Base-by-base conservation (phyloP, 2,797 vertebrate genomes). In the Peromyscus eremicus region DNA sequence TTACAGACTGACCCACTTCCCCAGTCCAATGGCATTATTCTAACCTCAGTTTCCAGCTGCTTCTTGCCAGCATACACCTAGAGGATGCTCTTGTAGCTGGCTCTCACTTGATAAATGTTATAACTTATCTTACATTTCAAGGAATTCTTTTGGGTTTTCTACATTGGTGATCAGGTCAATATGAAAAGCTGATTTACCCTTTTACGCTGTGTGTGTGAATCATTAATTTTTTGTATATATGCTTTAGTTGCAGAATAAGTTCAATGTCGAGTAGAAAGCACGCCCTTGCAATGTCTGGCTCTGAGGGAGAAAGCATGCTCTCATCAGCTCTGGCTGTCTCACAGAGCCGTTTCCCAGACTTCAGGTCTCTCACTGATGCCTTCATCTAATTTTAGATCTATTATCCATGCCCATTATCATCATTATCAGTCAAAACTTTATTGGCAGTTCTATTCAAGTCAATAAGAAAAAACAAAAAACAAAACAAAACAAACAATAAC, bases 221-320 rank as follows among this genome's bases (percentile, higher is more conserved):
- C 55, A 32, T 46, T 82, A 1, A n/a, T 37, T 52, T 82, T 62
- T 66, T 60, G 62, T 55, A 19, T 52, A 52, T 85, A 49, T 11
- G n/a, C 12, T 70, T 32, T 3, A 52, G 73, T 34, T 43, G 37
- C 11, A 64, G 6, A n/a, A 52, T 83, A 34, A 77, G 29, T 2
- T 70, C 32, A 4, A 1, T 32, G 21, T 0, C 3, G 21, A 62
- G 17, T 12, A 57, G 46, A 80, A 85, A 84, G 55, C 52, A n/a
- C 0, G 0, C 23, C 34, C 23, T 90, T 70, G 43, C 11, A 34
- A 66, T 9, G 1, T 23, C 37, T 40, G 34, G 11, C 6, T 32
- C 84, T 32, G 7, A 4, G 6, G 37, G 40, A 57, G 13, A 29
- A 32, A 75, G 27, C 21, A 23, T 5, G 37, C 0, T 10, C n/a